Conservation (phyloP, 2,113 vertebrate genomes). For the Sciurus niger region DNA sequence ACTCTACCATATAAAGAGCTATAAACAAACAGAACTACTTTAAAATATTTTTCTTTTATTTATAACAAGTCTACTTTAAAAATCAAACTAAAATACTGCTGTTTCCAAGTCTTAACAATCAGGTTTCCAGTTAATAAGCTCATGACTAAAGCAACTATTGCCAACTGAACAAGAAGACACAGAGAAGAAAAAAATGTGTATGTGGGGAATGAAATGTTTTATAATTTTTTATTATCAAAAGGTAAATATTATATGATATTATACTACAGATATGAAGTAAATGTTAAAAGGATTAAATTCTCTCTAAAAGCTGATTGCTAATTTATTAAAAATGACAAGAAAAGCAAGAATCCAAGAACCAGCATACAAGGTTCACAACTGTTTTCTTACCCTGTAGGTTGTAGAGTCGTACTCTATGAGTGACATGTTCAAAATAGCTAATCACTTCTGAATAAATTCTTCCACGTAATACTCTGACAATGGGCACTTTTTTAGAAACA, state of each 20-base stretch:
- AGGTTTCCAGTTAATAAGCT: constrained; percentile 26
- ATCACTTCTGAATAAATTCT: constrained; percentile 94
- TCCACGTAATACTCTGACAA: constrained; percentile 92
- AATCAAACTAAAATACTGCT: not conserved
- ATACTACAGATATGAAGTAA: not conserved
- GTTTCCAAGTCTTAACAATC: constrained; percentile 26
- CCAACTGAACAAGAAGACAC: not conserved
- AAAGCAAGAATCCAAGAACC: constrained; percentile 27
- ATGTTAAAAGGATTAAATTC: not conserved
- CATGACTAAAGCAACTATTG: not conserved
- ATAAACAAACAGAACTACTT: not conserved
- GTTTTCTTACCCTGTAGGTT: constrained; percentile 91
- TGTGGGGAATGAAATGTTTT: not conserved
- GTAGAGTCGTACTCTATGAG: constrained; percentile 92
- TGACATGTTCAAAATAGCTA: constrained; percentile 92
- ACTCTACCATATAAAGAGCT: not conserved
- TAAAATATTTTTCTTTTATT: not conserved
- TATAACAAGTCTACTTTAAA: not conserved
- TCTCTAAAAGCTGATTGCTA: not conserved
- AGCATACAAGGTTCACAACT: not conserved
- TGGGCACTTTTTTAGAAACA: constrained; percentile 87
- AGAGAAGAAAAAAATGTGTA: not conserved
- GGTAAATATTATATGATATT: not conserved
- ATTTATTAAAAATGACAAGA: constrained; percentile 21
- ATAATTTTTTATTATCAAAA: constrained; percentile 40